These are phyloP conservation scores for Hiodon alosoides DNA, from an alignment of 2,113 vertebrate genomes.

Conservation along the genomic window DNA sequence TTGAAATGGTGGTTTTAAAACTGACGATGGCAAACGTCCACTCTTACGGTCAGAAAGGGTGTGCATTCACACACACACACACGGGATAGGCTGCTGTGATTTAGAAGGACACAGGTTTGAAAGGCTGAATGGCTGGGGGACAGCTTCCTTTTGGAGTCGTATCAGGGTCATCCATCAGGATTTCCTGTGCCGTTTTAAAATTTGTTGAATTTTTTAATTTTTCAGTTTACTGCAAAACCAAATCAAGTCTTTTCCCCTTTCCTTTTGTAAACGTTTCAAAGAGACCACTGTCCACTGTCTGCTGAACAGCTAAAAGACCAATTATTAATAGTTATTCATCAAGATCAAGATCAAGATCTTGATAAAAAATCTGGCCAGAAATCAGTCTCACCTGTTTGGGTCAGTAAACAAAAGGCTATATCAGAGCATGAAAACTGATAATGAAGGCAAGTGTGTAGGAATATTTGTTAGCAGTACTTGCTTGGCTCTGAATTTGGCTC, in stretches of 20 bases:
- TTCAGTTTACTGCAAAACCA: not conserved
- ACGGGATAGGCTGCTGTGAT: not conserved
- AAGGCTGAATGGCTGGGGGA: not conserved
- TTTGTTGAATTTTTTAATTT: not conserved
- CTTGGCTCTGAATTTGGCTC: too few species aligned
- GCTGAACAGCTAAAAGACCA: constrained; percentile 9
- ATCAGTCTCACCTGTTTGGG: too few species aligned
- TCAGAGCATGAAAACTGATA: too few species aligned
- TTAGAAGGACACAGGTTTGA: not conserved
- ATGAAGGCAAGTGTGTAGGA: too few species aligned
- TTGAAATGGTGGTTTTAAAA: too few species aligned
- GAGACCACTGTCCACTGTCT: not conserved
- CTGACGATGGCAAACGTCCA: too few species aligned
- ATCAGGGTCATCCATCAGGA: not conserved
- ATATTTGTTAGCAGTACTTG: too few species aligned
- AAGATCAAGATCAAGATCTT: not conserved
- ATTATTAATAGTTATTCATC: too few species aligned
- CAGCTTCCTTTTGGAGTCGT: too few species aligned
- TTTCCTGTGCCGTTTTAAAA: not conserved
- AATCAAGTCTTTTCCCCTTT: not conserved
- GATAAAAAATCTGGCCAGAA: too few species aligned
- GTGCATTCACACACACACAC: not conserved
- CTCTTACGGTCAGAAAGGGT: too few species aligned
- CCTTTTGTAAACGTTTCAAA: constrained; percentile 13
- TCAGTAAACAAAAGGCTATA: too few species aligned